Evolutionary conservation across 2,113 vertebrate genomes (phyloP), one percentile per base, ranked within the genome.

Genomic region (Gnathochromis pfefferi): DNA sequence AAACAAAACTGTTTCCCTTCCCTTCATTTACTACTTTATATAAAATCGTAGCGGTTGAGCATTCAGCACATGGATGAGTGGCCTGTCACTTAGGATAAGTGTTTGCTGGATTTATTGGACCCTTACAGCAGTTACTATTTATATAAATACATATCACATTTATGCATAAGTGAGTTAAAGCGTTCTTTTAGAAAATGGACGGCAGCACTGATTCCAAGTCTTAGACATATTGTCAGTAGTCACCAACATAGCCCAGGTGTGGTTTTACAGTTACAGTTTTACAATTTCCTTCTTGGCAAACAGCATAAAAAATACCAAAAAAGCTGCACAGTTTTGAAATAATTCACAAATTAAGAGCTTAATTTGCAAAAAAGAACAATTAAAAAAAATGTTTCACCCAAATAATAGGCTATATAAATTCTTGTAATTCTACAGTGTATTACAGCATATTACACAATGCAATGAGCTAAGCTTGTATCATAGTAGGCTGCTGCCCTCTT

Each of bases 401-500:
- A 38, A 16, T 60, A 33, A 33, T 7, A 53, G 75, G 6, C 4
- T 13, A 33, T 78, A 31, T n/a, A 51, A 13, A 78, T 33, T 51
- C 42, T 33, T 13, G 7, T 14, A 80, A 19, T 31, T 5, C 31
- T 13, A 21, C 10, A 7, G 54, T 7, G 33, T 35, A 38, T 40
- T 42, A 58, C 82, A 68, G 14, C 35, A 68, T 40, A 68, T 83
- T 13, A 9, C 9, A 33, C 38, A 75, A 49, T 12, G 9, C 38
- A 33, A 13, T 3, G 60, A 65, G 35, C 3, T 17, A 33, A 4
- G 28, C 14, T 5, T 42, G 6, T 42, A 82, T 51, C 10, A 51
- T n/a, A 87, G 84, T 80, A 81, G 57, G 57, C 40, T 89, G 86
- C 92, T 94, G 92, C 94, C 92, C 88, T 92, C 94, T 93, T 85